A percentile compares a stretch with the other conserved stretches of the same genome.
phyloP scores from a whole-genome alignment of 2,888 invertebrate species.

The Hypomecis atomaria region DNA sequence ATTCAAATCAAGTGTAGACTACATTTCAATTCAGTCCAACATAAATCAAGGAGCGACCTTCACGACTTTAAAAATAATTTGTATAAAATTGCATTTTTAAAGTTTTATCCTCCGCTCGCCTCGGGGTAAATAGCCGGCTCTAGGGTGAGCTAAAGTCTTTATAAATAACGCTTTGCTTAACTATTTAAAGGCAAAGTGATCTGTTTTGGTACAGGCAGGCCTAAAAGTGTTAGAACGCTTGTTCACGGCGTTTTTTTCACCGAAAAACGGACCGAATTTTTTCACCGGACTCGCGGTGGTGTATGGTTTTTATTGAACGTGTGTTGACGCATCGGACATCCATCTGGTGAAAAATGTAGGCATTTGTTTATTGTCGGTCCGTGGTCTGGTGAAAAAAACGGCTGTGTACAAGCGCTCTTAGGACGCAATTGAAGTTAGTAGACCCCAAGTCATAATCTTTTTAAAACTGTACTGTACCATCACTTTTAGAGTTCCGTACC shows the following conservation, averaged over 20 bases:
- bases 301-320: no score
- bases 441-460: no score
- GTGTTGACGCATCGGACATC: no score
- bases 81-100: conserved; percentile 12
- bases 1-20: conserved; percentile 8
- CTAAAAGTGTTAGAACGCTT: conserved; percentile 13
- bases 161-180: conserved; percentile 38
- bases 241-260: not conserved
- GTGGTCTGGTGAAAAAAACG: no score
- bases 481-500: no score
- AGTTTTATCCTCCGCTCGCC: conserved; percentile 23
- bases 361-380: no score
- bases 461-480: no score
- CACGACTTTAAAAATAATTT: conserved; percentile 12
- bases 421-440: no score
- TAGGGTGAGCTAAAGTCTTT: conserved; percentile 26
- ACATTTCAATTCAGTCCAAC: conserved; percentile 14
- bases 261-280: no score
- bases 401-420: no score
- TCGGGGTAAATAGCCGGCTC: conserved; percentile 29
- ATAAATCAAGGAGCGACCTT: conserved; percentile 29
- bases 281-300: no score
- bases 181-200: conserved; percentile 36
- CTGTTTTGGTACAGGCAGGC: conserved; percentile 26
- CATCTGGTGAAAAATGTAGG: no score